Evolutionary conservation across 2,113 vertebrate species (phyloP), one percentile per base, ranked within the genome.

Genomic region (Nesoenas mayeri): DNA sequence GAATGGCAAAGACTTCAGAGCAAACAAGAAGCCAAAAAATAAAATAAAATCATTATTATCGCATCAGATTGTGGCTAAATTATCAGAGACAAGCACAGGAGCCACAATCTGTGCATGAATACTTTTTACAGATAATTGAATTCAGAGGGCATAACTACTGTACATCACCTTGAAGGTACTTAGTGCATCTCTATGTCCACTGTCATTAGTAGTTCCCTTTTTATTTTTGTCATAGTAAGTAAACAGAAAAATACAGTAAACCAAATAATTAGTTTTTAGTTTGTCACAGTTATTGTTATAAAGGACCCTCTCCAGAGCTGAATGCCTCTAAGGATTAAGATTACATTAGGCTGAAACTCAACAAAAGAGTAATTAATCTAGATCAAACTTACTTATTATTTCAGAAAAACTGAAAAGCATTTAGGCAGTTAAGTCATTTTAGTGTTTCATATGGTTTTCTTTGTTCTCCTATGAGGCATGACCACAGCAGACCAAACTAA

Each of bases 61-160:
- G 57, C 64, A 90, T 93, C 44, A 70, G 60, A 72, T 34, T 87
- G 67, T 9, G 16, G 61, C 80, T 95, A 95, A 92, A 96, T 94
- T 96, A 91, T 54, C 86, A 81, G 38, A 93, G 86, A 83, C 88
- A 88, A 85, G 74, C 80, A 93, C 17, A 79, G 81, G 32, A 84
- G 32, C 36, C 32, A n/a, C 64, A 93, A 70, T 88, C 77, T 85
- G 73, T 88, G 60, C 72, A 70, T 26, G 24, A 91, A 92, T 79
- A 87, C 14, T 32, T 42, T 82, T 83, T 21, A 50, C 29, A 61
- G 85, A 38, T 91, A 94, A 95, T 48, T 36, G 83, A 89, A 95
- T 93, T 89, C 0, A 0, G 71, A 34, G 40, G 36, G 25, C 51
- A 40, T 65, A 89, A 69, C 70, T 65, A 67, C 50, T 36, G 53